Percentiles rank a stretch among this genome's conserved stretches.
These are phyloP conservation scores for Drosophila leonis DNA, from an alignment of 2,888 invertebrate species.

Conservation along the genomic window DNA sequence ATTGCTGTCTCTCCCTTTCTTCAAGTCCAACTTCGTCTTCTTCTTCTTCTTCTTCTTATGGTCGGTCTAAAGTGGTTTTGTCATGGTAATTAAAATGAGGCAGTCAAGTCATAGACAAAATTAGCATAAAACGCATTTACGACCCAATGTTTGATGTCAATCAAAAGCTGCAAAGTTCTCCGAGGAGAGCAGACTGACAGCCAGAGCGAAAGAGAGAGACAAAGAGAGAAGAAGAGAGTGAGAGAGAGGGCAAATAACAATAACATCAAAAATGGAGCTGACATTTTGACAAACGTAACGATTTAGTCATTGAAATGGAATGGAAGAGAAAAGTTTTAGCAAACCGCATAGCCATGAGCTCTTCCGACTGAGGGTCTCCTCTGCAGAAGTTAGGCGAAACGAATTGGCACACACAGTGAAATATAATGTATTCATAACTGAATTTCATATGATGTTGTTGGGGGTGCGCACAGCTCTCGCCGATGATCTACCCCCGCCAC, in stretches of 20 bases:
- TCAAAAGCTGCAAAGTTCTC: constrained; percentile 73
- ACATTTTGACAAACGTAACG: constrained; percentile 75
- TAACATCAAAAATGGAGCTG: constrained; percentile 53
- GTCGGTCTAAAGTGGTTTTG: constrained; percentile 55
- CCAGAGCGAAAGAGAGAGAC: constrained; percentile 4
- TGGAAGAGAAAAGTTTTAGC: constrained; percentile 48
- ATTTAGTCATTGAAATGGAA: constrained; percentile 60
- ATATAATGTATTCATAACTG: constrained; percentile 83
- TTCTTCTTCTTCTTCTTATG: constrained; percentile 1
- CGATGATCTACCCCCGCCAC: constrained; percentile 28
- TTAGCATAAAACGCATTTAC: constrained; percentile 82
- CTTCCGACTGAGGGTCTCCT: constrained; percentile 19
- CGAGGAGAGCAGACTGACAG: constrained; percentile 13
- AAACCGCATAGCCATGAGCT: constrained; percentile 52
- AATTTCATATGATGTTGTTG: constrained; percentile 31
- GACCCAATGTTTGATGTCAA: constrained; percentile 82
- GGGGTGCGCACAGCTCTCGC: constrained; percentile 17
- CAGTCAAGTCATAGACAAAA: constrained; percentile 63
- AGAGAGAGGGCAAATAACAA: constrained; percentile 25
- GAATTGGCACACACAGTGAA: constrained; percentile 46
- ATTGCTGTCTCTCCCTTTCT: not conserved
- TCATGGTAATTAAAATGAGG: constrained; percentile 70
- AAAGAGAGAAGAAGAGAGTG: not conserved
- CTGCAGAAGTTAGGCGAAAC: constrained; percentile 52
- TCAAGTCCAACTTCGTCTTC: not conserved